Base-by-base conservation (phyloP, 2,113 vertebrate genomes). In the Phalacrocorax pelagicus region DNA sequence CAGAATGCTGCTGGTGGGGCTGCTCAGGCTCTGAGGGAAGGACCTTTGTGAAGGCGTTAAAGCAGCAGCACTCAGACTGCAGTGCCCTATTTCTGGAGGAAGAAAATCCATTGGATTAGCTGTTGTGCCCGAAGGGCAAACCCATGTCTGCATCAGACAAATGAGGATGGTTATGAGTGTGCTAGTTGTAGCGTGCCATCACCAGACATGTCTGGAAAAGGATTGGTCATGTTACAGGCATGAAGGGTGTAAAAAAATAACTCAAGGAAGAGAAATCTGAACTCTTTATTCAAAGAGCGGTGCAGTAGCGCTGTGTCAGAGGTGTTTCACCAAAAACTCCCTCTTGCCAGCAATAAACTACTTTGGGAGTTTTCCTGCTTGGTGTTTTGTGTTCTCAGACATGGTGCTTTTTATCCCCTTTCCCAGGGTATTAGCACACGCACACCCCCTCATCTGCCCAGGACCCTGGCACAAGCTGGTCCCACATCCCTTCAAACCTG, bases 91-190 rank as follows among this genome's bases (percentile, higher is more conserved):
- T 93, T 78, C 93, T 30, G 46, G 57, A 30, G 29, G 42, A 75
- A 16, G 12, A 62, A 23, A 81, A 91, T 66, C 91, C 79, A 67
- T 17, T 51, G 94, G 54, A 63, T 95, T 34, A 96, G 69, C 86
- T 92, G 91, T 69, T 32, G 81, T 94, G 97, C 93, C 95, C 92
- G 67, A 46, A 82, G 95, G 92, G 96, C 94, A 96, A 89, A 96
- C 10, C 11, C 0, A 2, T 62, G 67, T 51, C 73, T 91, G 73
- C 86, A 62, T 34, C 88, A 94, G 82, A 6, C 85, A 67, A 36
- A 87, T 0, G 8, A 88, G 90, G 72, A 38, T 80, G 69, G 81
- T 73, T 90, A 81, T 11, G 78, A 62, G 52, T 81, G 90, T 59
- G 61, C 90, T 86, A 65, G 92, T 84, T 80, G 52, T 29, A 91